Base-by-base conservation (phyloP, 1,140 invertebrate species). In the Drosophila prosaltans region DNA sequence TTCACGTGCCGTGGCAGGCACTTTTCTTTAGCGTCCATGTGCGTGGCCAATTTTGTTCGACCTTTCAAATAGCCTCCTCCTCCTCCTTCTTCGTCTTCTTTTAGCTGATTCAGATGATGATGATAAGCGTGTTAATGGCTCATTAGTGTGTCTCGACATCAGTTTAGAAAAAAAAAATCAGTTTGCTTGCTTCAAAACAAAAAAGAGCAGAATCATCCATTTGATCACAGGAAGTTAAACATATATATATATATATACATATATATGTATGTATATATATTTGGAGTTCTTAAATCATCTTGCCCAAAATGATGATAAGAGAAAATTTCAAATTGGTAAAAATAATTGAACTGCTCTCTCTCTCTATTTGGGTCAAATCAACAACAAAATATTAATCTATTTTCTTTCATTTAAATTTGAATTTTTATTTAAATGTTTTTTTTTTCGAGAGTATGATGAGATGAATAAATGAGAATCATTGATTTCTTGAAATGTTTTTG, bases 81-180 rank as follows among this genome's bases (percentile, higher is more conserved):
- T 21, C 11, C 45, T 8, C n/a, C 16, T 45, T 16, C 43, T 21
- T 2, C 43, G 7, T 21, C 16, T 48, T 21, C 16, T 48, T 24
- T 2, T 9, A 48, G 10, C 8, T 40, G 39, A 2, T 30, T 30
- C 28, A 30, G 28, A 40, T 40, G 45, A 51, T 48, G 7, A 48
- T 51, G 45, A 51, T 51, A 51, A 51, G 45, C 45, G 45, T 51
- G 45, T 51, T 51, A 51, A 51, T 51, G 45, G 45, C 45, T 51
- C 45, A 51, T 51, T 51, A 51, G 45, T 51, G 45, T 51, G 45
- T 51, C 45, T 51, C 45, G 45, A 51, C 45, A 51, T 51, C 21
- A 51, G 45, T 51, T 51, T 51, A 51, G 10, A 24, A 51, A 21
- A 24, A 16, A 26, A 24, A 51, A 21, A 24, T 48, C 3, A 24